A percentile compares a stretch with the other conserved stretches of the same genome.
phyloP scores from a whole-genome alignment of 2,113 vertebrate species.

The Zapornia atra region DNA sequence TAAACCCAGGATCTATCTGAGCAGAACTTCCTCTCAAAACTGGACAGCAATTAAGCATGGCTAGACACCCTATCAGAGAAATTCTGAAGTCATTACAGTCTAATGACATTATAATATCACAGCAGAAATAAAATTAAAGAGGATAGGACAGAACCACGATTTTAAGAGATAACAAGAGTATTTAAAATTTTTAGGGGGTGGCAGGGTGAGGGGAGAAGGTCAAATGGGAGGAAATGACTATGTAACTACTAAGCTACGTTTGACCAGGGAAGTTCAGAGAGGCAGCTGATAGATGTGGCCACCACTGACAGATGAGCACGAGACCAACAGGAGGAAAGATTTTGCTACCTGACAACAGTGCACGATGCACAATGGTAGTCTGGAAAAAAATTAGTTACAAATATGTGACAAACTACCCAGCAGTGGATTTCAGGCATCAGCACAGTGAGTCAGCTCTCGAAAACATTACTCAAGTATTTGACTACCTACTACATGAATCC shows the following conservation, averaged over 20 bases:
- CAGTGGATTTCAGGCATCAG: background rate
- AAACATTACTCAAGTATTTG: background rate
- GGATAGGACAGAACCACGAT: background rate
- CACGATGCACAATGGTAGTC: background rate
- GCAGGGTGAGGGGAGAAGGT: background rate
- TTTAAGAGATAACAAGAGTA: background rate
- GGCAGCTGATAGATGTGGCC: background rate
- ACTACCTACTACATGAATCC: background rate
- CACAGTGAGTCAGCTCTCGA: background rate
- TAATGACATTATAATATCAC: background rate
- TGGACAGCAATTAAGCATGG: background rate
- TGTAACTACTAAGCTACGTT: background rate
- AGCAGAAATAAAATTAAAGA: background rate
- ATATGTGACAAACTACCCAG: background rate
- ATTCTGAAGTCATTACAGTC: background rate
- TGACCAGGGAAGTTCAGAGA: background rate
- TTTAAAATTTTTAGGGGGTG: background rate
- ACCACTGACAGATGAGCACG: rapidly evolving
- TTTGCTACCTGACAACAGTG: background rate
- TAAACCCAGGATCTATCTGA: background rate
- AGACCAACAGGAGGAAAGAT: background rate
- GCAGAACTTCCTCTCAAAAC: background rate
- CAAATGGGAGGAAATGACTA: background rate
- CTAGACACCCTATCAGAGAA: background rate
- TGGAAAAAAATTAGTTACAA: background rate